Evolutionary conservation across 2,113 vertebrate genomes (phyloP).

Genomic region (Budorcas taxicolor): DNA sequence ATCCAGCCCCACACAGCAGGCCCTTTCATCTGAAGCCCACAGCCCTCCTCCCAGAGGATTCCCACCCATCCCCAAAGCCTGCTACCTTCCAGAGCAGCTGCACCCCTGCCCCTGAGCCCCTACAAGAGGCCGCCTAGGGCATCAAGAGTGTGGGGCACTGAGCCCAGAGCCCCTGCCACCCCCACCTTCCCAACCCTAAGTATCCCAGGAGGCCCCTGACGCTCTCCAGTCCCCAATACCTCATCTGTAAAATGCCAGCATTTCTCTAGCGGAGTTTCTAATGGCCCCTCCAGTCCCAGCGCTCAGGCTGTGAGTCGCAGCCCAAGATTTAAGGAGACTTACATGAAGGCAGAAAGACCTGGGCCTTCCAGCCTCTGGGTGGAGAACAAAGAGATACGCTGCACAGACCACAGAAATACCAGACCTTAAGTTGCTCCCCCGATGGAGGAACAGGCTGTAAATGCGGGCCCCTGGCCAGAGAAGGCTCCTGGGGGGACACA

Average conservation of each 20-base stretch:
- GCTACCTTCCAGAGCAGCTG: background rate
- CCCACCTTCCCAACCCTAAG: background rate
- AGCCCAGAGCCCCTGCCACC: background rate
- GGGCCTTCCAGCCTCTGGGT: background rate
- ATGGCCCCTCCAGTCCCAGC: background rate
- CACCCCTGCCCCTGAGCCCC: background rate
- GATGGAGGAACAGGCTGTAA: background rate
- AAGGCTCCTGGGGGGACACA: background rate
- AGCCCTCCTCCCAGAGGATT: background rate
- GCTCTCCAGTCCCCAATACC: background rate
- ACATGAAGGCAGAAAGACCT: background rate
- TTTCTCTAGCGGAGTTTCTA: background rate
- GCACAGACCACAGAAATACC: background rate
- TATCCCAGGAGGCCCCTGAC: background rate
- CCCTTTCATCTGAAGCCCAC: background rate
- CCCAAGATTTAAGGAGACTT: conserved; percentile 3
- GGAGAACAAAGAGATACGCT: conserved; percentile 56
- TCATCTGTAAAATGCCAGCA: background rate
- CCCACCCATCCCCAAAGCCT: background rate
- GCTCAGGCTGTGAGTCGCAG: background rate
- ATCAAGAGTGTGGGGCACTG: background rate
- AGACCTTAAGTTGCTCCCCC: background rate
- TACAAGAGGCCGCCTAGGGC: background rate
- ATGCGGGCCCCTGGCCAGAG: background rate
- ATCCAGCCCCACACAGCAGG: background rate